Evolutionary conservation across 1,140 invertebrate genomes (phyloP), one percentile per base, ranked within the genome.

Genomic region (Drosophila ficusphila): DNA sequence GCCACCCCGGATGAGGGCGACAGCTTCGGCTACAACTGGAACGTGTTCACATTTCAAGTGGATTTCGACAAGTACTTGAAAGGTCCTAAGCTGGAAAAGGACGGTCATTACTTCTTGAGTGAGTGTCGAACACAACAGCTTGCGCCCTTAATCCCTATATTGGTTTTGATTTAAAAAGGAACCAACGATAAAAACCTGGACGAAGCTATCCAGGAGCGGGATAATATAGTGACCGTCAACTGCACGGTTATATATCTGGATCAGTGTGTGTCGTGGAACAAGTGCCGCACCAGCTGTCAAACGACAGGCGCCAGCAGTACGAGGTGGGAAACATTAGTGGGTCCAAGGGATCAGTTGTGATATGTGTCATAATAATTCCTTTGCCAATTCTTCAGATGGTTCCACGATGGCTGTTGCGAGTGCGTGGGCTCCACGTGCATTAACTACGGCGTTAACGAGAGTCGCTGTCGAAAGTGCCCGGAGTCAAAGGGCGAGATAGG

Each of bases 341-440:
- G 27, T 29, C 27, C 27, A 9, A 9, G 27, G 7, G 9, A 29
- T 29, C 27, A 9, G 27, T 29, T 29, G 27, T 29, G 27, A 29
- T 29, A 7, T 5, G 23, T 16, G n/a, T n/a, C 21, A 41, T 23
- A 25, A 5, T 21, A 9, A 36, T 21, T 23, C 23, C 2, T n/a
- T 34, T 39, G 33, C 36, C 21, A 2, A 25, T 5, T 8, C 14
- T 61, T 95, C 5, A 91, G 97, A 89, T 98, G 97, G 97, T 99
- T 99, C 92, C 97, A 98, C 91, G 96, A 98, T 91, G 97, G 97
- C 1, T 99, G 98, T 85, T 99, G 98, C 92, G 96, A 99, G 91
- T 99, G 98, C 92, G 94, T 99, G 54, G 97, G 97, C 2, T 94
- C 96, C 52, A 96, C 95, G 39, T 99, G 97, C 91, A 94, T 97